Evolutionary conservation across 2,888 invertebrate species (phyloP), one percentile per base, ranked within the genome.

Genomic region (Leucania comma): DNA sequence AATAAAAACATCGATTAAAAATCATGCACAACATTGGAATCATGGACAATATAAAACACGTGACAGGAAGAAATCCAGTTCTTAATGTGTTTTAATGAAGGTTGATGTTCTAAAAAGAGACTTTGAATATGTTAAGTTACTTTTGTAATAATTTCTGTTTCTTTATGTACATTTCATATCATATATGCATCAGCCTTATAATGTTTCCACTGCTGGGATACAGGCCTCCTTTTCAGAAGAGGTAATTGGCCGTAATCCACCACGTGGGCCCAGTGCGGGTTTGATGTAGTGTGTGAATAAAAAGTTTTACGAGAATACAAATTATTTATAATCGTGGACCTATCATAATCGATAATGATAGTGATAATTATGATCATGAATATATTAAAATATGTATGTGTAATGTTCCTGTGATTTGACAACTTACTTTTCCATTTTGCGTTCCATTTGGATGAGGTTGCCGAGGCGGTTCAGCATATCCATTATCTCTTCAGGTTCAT

Each of bases 391-490:
- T 22, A 22, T 22, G 12, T 17, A 29, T n/a, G n/a, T n/a, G n/a
- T 56, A 0, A 1, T 35, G 22, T 22, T n/a, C 17, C 8, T n/a
- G 22, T n/a, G 3, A 1, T 48, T 50, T 4, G 1, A 59, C 50
- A 53, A 96, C 97, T 97, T 93, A 98, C 98, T 97, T 98, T 93
- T 98, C 98, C 92, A 98, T 96, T 92, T 98, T 98, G 89, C 97
- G 97, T 88, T 98, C 97, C 83, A 97, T 97, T 88, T 98, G 96
- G 80, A 98, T 97, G 85, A 97, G 97, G 93, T 97, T 97, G 82
- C 97, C 97, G 88, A 98, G 97, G 89, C 98, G 97, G 86, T 97
- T 97, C 89, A 98, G 95, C 93, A 98, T 96, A 86, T 98, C 98
- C 94, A 98, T 93, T 77, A 98, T 97, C 74, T 98, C 97, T 92